Percentiles rank a stretch among this genome's conserved stretches.
These are phyloP conservation scores for Urophycis tenuis DNA, from an alignment of 2,797 vertebrate species.

Conservation along the genomic window DNA sequence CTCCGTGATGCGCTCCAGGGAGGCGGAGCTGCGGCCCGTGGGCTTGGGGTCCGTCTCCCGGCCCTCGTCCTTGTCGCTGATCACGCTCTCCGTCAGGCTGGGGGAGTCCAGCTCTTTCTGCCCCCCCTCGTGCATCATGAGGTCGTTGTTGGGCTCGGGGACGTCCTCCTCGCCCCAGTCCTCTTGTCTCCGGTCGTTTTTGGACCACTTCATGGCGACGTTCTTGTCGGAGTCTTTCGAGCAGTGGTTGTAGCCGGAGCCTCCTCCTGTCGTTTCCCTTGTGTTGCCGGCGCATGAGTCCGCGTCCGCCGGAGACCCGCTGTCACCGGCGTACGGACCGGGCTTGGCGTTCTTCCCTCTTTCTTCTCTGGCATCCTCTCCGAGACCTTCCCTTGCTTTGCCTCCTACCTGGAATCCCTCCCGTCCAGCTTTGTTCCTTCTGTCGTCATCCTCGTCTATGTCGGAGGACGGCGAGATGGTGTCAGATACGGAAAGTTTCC, in stretches of 20 bases:
- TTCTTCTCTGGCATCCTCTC: slow-evolving; percentile 36
- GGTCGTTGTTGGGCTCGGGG: slow-evolving; percentile 70
- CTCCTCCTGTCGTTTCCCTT: slow-evolving; percentile 25
- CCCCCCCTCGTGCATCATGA: slow-evolving; percentile 61
- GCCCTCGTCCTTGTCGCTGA: slow-evolving; percentile 72
- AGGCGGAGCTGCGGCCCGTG: slow-evolving; percentile 56
- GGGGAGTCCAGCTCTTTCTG: slow-evolving; percentile 68
- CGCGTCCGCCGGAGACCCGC: slow-evolving; percentile 68
- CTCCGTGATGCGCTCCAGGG: slow-evolving; percentile 71
- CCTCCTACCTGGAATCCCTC: slow-evolving; percentile 39
- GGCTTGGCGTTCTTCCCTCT: slow-evolving; percentile 45
- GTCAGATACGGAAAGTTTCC: slow-evolving; percentile 75
- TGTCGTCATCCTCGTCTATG: slow-evolving; percentile 69
- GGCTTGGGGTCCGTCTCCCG: slow-evolving; percentile 64
- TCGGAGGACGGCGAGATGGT: slow-evolving; percentile 87
- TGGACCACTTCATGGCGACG: slow-evolving; percentile 45
- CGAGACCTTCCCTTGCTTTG: slow-evolving; percentile 32
- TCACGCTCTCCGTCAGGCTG: slow-evolving; percentile 65
- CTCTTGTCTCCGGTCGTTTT: slow-evolving; percentile 57
- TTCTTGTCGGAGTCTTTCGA: slow-evolving; percentile 56
- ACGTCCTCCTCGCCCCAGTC: slow-evolving; percentile 46
- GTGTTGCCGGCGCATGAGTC: slow-evolving; percentile 53
- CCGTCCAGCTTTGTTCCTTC: slow-evolving; percentile 33
- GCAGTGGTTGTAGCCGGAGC: slow-evolving; percentile 31
- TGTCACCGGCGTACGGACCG: slow-evolving; percentile 74